Evolutionary conservation across 1,140 invertebrate species (phyloP).

Genomic region (Wasmannia auropunctata): DNA sequence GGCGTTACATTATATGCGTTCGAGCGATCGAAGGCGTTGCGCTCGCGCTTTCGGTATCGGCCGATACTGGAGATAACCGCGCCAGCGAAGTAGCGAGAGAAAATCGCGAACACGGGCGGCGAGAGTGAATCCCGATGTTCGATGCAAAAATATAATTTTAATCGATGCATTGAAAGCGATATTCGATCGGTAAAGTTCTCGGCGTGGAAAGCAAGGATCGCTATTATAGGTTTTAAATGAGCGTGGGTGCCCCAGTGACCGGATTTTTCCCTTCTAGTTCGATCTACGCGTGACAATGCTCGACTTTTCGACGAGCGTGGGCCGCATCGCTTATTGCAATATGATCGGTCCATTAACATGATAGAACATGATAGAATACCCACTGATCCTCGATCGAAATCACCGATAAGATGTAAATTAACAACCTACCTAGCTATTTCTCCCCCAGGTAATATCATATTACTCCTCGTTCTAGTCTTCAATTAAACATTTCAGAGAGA

Average conservation of each 20-base stretch:
- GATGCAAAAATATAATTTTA: conserved; percentile 39
- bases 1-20: conserved; percentile 39
- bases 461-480: background rate
- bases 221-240: too few relatives aligned
- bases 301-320: conserved; percentile 55
- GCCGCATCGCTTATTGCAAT: conserved; percentile 35
- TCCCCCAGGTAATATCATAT: background rate
- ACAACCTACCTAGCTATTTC: background rate
- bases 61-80: conserved; percentile 35
- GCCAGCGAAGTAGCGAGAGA: background rate
- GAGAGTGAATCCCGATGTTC: background rate
- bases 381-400: background rate
- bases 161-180: background rate
- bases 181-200: background rate
- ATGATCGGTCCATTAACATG: conserved; percentile 39
- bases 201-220: background rate
- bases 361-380: conserved; percentile 24
- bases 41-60: conserved; percentile 57
- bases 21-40: conserved; percentile 63
- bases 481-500: background rate
- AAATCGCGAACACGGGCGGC: background rate
- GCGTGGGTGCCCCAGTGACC: conserved; percentile 8
- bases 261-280: background rate
- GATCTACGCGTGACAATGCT: conserved; percentile 20
- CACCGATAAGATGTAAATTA: conserved; percentile 26